Percentiles rank a stretch among this genome's conserved stretches.
Conservation (phyloP, 2,888 invertebrate genomes). For the Eurytoma adleriae region DNA sequence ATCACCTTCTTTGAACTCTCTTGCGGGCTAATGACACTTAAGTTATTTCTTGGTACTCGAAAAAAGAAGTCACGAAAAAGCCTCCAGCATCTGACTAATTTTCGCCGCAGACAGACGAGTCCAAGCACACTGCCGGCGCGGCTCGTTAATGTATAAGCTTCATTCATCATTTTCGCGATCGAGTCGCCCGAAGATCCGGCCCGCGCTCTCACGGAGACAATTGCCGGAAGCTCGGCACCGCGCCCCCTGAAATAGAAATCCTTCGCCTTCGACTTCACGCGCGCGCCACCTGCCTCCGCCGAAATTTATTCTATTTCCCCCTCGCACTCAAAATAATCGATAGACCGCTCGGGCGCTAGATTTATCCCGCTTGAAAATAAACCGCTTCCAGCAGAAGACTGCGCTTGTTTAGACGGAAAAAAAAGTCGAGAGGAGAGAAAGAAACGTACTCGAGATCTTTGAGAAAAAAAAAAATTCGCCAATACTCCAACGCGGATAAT, state of each 20-base stretch:
- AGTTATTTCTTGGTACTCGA: too few species aligned
- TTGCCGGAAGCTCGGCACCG: conserved; percentile 44
- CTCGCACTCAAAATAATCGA: conserved; percentile 9
- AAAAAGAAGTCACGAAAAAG: too few species aligned
- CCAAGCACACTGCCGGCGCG: not conserved
- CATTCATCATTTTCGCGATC: conserved; percentile 6
- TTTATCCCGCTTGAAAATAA: not conserved
- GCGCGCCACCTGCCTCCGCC: not conserved
- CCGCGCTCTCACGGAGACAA: conserved; percentile 40
- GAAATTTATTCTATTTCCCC: conserved; percentile 25
- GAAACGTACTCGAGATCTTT: too few species aligned
- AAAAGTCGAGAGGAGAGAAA: too few species aligned
- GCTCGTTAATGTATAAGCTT: not conserved
- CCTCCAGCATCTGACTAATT: too few species aligned
- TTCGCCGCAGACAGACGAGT: conserved; percentile 8
- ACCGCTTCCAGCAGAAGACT: not conserved
- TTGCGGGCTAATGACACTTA: too few species aligned
- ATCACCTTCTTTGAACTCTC: too few species aligned
- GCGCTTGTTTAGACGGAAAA: not conserved
- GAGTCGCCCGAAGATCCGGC: not conserved
- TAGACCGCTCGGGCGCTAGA: not conserved
- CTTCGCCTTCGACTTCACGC: not conserved
- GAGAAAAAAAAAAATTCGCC: too few species aligned
- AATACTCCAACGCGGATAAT: not conserved
- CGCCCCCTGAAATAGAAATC: conserved; percentile 37